phyloP scores from a whole-genome alignment of 2,113 vertebrate species.

The Corythaeola cristata region DNA sequence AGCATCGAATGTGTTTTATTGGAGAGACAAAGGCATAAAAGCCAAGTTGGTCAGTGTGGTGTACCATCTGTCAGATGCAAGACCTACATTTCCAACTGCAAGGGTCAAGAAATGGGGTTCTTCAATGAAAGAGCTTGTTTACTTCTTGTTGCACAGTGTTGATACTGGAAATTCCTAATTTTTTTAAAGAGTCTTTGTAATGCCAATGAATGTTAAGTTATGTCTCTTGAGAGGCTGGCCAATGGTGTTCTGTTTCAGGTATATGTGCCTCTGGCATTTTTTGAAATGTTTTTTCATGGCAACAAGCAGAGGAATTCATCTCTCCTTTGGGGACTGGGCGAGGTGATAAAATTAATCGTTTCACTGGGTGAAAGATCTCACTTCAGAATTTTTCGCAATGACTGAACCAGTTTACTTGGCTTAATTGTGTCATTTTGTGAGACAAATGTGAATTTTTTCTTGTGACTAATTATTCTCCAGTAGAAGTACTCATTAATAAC shows the following conservation, averaged over 20 bases:
- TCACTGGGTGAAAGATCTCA: background rate
- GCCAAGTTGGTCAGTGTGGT: background rate
- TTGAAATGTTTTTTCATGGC: background rate
- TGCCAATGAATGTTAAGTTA: background rate
- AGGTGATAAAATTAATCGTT: background rate
- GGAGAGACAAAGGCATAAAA: background rate
- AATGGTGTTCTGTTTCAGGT: background rate
- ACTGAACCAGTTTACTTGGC: background rate
- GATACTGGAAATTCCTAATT: background rate
- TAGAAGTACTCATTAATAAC: background rate
- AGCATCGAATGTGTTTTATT: background rate
- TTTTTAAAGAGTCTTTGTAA: background rate
- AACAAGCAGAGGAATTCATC: background rate
- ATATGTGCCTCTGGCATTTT: background rate
- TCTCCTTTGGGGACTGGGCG: fast-evolving
- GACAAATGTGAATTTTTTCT: background rate
- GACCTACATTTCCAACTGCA: background rate
- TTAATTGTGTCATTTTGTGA: background rate
- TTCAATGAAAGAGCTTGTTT: background rate
- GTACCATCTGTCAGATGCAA: background rate
- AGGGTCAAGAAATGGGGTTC: background rate
- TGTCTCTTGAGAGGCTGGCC: background rate
- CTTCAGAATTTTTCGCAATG: background rate
- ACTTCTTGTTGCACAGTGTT: background rate
- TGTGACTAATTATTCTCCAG: background rate